Evolutionary conservation across 2,113 vertebrate genomes (phyloP), one percentile per base, ranked within the genome.

Genomic region (Paradisaea rubra): DNA sequence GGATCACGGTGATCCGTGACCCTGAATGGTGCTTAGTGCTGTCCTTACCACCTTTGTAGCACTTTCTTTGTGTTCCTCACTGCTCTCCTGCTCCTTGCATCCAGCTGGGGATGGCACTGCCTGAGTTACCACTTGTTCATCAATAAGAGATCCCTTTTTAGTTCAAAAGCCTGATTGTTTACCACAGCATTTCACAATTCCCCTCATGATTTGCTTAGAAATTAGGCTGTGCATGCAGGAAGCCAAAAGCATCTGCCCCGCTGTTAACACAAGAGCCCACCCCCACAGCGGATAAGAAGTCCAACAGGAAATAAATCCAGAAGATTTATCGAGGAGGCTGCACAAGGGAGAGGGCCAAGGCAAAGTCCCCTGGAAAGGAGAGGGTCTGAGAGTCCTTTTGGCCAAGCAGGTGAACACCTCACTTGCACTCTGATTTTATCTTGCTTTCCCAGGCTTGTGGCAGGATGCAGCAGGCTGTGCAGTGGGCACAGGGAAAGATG

Each of bases 191-290:
- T 80, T 77, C 68, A 77, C 68, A 57, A 61, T 88, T 72, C 65
- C 63, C 57, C 41, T 86, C 30, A 6, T 77, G 69, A 93, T 72
- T 42, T 94, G 78, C 79, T 82, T 63, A 50, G 79, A 85, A 91
- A 95, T 91, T 23, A 83, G 74, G 28, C 81, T 65, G 74, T 79
- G 66, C 79, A 35, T 6, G 42, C 84, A 70, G 90, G 93, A 82
- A 94, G 63, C 63, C 79, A 69, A 93, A 76, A 49, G 71, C 79
- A 50, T 85, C 87, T 93, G 81, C 74, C 74, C 81, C 79, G 85
- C 68, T 96, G 78, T 41, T 56, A 37, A 49, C 60, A 65, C 45
- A 61, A 89, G 85, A 65, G 53, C 81, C 31, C 52, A 74, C 60
- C 23, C 80, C 35, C 77, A 22, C 22, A 17, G 66, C 9, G 12